These are phyloP conservation scores for Drosophila albomicans DNA, from an alignment of 1,140 invertebrate species.

Conservation along the genomic window DNA sequence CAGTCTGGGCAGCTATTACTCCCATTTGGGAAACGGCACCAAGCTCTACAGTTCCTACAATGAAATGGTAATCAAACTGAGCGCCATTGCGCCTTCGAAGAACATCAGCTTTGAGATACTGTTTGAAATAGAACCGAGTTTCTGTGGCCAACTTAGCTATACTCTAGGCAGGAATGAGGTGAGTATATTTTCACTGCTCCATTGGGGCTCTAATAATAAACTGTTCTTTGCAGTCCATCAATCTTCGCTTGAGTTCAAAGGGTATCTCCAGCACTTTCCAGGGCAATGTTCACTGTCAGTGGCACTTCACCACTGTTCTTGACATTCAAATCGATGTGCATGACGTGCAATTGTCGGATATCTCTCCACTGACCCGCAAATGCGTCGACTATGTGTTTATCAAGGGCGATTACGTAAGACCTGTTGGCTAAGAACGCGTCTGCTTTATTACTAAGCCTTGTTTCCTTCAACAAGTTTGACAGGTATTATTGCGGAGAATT, in stretches of 20 bases:
- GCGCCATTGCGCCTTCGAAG: conserved; percentile 85
- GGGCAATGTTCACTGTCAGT: conserved; percentile 62
- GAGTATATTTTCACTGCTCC: not conserved
- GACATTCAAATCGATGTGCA: conserved; percentile 49
- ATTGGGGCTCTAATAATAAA: not conserved
- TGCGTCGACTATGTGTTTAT: conserved; percentile 66
- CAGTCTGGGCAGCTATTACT: conserved; percentile 88
- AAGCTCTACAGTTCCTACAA: conserved; percentile 86
- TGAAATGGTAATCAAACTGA: conserved; percentile 87
- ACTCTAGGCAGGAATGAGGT: conserved; percentile 40
- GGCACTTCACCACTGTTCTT: conserved; percentile 34
- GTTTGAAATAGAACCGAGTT: conserved; percentile 86
- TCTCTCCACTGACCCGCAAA: conserved; percentile 60
- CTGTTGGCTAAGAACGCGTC: not conserved
- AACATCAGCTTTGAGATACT: conserved; percentile 86
- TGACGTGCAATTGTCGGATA: conserved; percentile 43
- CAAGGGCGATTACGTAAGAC: conserved; percentile 26
- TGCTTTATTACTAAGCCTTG: not conserved
- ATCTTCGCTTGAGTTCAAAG: conserved; percentile 10
- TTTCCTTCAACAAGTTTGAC: not conserved
- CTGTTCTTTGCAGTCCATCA: conserved; percentile 31
- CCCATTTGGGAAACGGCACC: conserved; percentile 85
- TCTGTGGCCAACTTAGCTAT: conserved; percentile 62
- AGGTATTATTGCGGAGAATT: conserved; percentile 49
- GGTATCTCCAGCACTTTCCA: conserved; percentile 22